These are phyloP conservation scores for Thrips palmi DNA, from an alignment of 1,140 invertebrate genomes.

Conservation along the genomic window DNA sequence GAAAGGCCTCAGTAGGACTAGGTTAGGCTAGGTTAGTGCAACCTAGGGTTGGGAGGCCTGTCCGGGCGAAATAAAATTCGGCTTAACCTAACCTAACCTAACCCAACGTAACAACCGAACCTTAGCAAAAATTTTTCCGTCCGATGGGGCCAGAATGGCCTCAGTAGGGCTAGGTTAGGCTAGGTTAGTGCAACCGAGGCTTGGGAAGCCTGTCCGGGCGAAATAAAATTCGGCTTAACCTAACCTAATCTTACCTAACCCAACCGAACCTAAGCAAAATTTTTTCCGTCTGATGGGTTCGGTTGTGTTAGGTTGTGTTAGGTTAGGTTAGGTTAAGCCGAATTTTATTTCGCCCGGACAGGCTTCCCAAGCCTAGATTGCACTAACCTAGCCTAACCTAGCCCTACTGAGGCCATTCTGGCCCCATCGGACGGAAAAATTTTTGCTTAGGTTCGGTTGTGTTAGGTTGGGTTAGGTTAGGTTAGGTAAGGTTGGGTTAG, in stretches of 20 bases:
- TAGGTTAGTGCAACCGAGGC: conserved; percentile 6
- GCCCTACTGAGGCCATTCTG: too few relatives aligned
- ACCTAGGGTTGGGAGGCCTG: conserved; percentile 5
- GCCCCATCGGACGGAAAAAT: too few relatives aligned
- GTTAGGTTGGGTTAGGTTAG: too few relatives aligned
- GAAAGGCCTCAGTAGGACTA: background rate
- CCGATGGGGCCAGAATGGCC: too few relatives aligned
- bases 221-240: conserved; percentile 9
- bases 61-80: conserved; percentile 1
- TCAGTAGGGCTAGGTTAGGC: conserved; percentile 6
- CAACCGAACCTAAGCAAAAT: conserved; percentile 14
- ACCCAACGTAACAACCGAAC: conserved; percentile 14
- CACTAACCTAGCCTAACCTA: too few relatives aligned
- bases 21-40: conserved; percentile 5
- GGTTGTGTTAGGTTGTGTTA: too few relatives aligned
- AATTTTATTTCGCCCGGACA: too few relatives aligned
- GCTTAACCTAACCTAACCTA: conserved; percentile 10
- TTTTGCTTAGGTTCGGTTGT: too few relatives aligned
- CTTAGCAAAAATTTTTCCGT: conserved; percentile 14
- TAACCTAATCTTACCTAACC: conserved; percentile 13
- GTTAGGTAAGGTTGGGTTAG: too few relatives aligned
- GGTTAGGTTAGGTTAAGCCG: too few relatives aligned
- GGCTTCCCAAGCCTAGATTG: too few relatives aligned
- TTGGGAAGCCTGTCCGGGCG: conserved; percentile 5
- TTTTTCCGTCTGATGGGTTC: too few relatives aligned